Evolutionary conservation across 2,113 vertebrate species (phyloP), one percentile per base, ranked within the genome.

Genomic region (Xiphophorus maculatus): DNA sequence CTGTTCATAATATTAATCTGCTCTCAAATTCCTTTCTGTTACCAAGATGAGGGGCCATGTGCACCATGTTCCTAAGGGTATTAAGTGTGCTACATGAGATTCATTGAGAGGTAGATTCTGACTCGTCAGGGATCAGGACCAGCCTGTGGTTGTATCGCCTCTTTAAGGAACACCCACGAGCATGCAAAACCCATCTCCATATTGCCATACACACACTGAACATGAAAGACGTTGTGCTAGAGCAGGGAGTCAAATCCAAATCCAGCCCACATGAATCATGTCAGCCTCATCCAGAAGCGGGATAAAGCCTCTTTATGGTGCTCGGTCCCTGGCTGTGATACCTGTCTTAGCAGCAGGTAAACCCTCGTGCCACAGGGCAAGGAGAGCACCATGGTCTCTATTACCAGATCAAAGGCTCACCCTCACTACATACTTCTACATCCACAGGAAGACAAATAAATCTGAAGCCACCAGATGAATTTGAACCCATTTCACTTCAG

Each of bases 1-100:
- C 94, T 95, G 93, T 95, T 94, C 95, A 93, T 95, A 95, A 95
- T 95, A 92, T 95, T 96, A 96, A 96, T 96, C 95, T 95, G 89
- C 90, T 87, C 92, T 87, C 91, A 94, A 91, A 94, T 94, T 93
- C 91, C 84, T 92, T 93, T 94, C 91, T 94, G 91, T 93, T 93
- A 89, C 89, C 87, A 87, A 91, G 89, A 93, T 90, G 92, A 93
- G 91, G 93, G 86, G 32, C 90, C 90, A 90, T 81, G 90, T 90
- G 79, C 89, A 91, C 88, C 84, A 66, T 87, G 29, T 95, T 95
- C 94, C 87, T 92, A 85, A 68, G 92, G 94, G 95, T 95, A 94
- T 92, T 93, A 93, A 94, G 92, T 94, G 89, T 88, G 90, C 94
- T 95, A 95, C 93, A 94, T 89, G 88, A 93, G 94, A 97, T 96